These are phyloP conservation scores for Gryllus bimaculatus DNA, from an alignment of 1,140 invertebrate species.

Conservation along the genomic window DNA sequence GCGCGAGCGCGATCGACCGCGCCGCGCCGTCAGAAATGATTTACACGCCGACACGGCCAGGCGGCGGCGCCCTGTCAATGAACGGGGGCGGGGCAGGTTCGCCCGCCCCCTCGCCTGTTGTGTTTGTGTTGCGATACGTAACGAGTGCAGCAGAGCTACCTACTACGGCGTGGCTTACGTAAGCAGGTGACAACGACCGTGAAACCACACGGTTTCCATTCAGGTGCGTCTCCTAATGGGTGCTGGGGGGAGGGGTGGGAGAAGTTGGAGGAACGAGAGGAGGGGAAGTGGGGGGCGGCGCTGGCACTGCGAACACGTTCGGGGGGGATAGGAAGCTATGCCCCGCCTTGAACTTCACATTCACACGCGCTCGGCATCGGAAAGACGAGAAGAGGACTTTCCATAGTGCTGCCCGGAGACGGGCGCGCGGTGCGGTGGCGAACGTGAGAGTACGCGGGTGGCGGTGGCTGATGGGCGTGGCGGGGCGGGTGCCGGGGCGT, in stretches of 20 bases:
- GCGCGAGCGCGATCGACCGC: not conserved
- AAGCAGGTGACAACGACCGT: not conserved
- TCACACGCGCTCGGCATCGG: not conserved
- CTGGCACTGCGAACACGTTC: not conserved
- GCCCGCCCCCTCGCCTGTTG: not conserved
- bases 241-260: not conserved
- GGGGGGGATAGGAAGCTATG: too few species aligned
- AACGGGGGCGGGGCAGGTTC: not conserved
- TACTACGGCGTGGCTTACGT: not conserved
- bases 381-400: not conserved
- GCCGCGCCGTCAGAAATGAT: not conserved
- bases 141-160: not conserved
- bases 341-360: not conserved
- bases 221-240: not conserved
- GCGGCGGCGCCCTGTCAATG: not conserved
- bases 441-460: too few species aligned
- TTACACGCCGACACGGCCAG: not conserved
- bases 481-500: not conserved
- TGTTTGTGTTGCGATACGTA: slow-evolving; percentile 1
- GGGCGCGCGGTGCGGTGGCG: too few species aligned
- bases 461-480: too few species aligned
- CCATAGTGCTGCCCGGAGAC: not conserved
- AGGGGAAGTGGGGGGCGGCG: not conserved
- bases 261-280: not conserved
- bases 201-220: not conserved